phyloP scores from a whole-genome alignment of 2,113 vertebrate genomes.

The Sinosuthora webbiana region DNA sequence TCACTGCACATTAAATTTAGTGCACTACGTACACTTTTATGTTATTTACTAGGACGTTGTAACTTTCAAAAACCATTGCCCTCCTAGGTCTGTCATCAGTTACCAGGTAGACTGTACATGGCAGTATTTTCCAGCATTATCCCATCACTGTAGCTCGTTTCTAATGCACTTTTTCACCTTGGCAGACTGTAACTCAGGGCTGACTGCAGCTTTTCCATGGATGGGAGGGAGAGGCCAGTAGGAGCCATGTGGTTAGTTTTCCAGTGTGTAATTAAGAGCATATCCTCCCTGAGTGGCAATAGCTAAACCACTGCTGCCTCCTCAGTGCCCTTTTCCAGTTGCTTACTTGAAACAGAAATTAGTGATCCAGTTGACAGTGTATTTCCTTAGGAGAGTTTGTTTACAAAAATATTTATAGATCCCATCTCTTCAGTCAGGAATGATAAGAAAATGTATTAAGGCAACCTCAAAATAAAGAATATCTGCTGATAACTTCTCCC shows the following conservation, averaged over 20 bases:
- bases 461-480: not conserved
- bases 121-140: not conserved
- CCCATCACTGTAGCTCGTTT: not conserved
- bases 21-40: not conserved
- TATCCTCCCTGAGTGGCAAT: not conserved
- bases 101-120: not conserved
- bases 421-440: not conserved
- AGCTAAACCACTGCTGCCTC: not conserved
- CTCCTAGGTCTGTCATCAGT: not conserved
- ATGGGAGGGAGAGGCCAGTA: not conserved
- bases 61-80: not conserved
- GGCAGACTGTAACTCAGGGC: not conserved
- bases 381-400: not conserved
- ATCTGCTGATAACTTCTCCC: not conserved
- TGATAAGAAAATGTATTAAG: not conserved
- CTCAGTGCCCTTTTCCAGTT: not conserved
- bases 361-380: not conserved
- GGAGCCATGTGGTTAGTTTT: not conserved
- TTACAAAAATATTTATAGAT: not conserved
- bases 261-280: not conserved
- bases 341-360: not conserved
- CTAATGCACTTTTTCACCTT: not conserved
- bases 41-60: not conserved
- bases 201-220: not conserved
- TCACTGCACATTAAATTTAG: not conserved